phyloP scores from a whole-genome alignment of 2,888 invertebrate genomes.

The Apamea sordens region DNA sequence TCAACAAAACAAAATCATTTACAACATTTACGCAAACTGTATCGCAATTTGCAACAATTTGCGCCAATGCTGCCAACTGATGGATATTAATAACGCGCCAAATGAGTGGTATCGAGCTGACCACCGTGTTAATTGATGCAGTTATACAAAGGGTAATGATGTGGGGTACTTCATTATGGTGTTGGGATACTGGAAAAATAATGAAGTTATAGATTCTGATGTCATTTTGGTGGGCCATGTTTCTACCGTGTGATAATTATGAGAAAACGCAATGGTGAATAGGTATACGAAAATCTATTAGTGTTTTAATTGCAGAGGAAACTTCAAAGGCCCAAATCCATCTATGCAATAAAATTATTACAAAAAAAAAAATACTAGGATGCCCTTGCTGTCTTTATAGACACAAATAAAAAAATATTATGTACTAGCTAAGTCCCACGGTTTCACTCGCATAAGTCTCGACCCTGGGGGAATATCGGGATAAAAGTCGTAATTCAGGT shows the following conservation, averaged over 20 bases:
- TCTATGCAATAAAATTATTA: background rate
- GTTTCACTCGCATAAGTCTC: background rate
- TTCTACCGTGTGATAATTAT: background rate
- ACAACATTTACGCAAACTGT: slow-evolving; percentile 21
- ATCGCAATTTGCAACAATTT: slow-evolving; percentile 50
- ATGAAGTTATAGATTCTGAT: background rate
- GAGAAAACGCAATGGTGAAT: background rate
- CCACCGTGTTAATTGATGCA: slow-evolving; percentile 56
- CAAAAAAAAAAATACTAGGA: background rate
- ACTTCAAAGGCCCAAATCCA: background rate
- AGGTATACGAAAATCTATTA: background rate
- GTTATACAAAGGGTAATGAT: slow-evolving; percentile 21
- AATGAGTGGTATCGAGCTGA: slow-evolving; percentile 55
- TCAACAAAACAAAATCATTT: slow-evolving; percentile 18
- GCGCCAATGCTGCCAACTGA: slow-evolving; percentile 32
- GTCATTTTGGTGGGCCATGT: background rate
- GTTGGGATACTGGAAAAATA: background rate
- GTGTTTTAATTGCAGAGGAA: background rate
- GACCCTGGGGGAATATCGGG: background rate
- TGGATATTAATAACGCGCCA: slow-evolving; percentile 58
- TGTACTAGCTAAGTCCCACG: background rate
- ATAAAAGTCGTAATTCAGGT: too few species aligned
- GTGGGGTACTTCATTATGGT: slow-evolving; percentile 1
- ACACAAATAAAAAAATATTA: too few species aligned
- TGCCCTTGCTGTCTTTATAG: background rate